Percentiles rank a stretch among this genome's conserved stretches.
Evolutionary conservation across 2,797 vertebrate species (phyloP).

Genomic region (Uromys caudimaculatus): DNA sequence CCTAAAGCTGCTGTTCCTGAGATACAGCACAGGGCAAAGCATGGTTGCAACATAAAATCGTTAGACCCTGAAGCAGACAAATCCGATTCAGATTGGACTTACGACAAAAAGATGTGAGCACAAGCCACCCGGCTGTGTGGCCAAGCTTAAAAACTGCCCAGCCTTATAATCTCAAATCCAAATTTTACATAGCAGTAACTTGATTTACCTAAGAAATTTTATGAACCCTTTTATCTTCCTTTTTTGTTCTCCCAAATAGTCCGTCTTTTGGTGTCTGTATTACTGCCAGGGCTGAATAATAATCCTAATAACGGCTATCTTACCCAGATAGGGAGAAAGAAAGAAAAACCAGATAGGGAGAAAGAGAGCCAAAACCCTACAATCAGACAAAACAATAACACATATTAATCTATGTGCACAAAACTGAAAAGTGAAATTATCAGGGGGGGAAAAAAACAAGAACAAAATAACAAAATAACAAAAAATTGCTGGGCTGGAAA

Average conservation of each 20-base stretch:
- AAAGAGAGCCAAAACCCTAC: not conserved
- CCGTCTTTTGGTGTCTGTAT: not conserved
- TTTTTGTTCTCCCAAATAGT: not conserved
- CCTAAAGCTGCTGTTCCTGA: too few species aligned
- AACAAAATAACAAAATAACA: not conserved
- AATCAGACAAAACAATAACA: not conserved
- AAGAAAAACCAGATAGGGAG: not conserved
- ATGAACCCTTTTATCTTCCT: not conserved
- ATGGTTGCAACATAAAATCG: not conserved
- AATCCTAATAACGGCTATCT: not conserved
- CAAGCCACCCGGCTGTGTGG: not conserved
- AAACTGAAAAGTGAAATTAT: not conserved
- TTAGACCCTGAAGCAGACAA: not conserved
- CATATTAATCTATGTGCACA: not conserved
- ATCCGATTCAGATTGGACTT: not conserved
- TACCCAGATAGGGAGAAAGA: not conserved
- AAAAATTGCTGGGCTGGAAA: not conserved
- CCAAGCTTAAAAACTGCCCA: not conserved
- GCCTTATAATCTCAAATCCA: not conserved
- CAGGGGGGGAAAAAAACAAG: not conserved
- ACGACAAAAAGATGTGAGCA: not conserved
- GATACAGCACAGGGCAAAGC: not conserved
- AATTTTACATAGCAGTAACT: not conserved
- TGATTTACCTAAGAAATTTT: not conserved
- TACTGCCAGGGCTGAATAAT: not conserved